Conservation (phyloP, 1,140 invertebrate genomes). For the Sminthurinus signatus region DNA sequence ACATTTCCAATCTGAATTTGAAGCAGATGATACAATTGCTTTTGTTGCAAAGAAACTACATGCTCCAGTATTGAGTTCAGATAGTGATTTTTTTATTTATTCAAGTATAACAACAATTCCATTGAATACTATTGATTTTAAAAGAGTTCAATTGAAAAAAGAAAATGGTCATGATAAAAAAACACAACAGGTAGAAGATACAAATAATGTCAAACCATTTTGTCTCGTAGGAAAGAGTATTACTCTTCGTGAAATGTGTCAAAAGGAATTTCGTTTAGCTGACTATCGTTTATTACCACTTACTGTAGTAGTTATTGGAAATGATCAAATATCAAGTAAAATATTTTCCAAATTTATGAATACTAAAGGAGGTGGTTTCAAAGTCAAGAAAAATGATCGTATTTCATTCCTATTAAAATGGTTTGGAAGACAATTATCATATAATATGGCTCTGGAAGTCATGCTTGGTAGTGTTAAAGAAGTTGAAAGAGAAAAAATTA, state of each 20-base stretch:
- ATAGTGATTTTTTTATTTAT: slow-evolving; percentile 53
- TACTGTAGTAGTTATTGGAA: slow-evolving; percentile 31
- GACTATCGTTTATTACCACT: slow-evolving; percentile 23
- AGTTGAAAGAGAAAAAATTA: not conserved
- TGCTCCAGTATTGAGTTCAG: slow-evolving; percentile 51
- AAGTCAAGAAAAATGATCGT: not conserved
- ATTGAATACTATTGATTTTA: slow-evolving; percentile 45
- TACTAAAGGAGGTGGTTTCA: not conserved
- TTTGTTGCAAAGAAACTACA: slow-evolving; percentile 48
- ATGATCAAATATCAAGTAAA: slow-evolving; percentile 21
- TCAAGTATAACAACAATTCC: slow-evolving; percentile 47
- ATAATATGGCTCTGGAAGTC: slow-evolving; percentile 8
- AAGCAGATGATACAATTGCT: slow-evolving; percentile 51
- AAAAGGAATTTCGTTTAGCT: slow-evolving; percentile 23
- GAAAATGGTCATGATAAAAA: not conserved
- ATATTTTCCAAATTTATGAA: slow-evolving; percentile 13
- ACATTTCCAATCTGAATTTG: slow-evolving; percentile 48
- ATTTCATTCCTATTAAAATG: slow-evolving; percentile 22
- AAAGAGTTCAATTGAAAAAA: slow-evolving; percentile 1
- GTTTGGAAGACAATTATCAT: slow-evolving; percentile 22
- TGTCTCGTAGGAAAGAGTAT: slow-evolving; percentile 9
- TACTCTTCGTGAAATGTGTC: slow-evolving; percentile 5
- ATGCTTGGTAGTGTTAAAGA: slow-evolving; percentile 16
- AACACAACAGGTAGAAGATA: not conserved
- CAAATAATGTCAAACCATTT: not conserved